A percentile compares a stretch with the other conserved stretches of the same genome.
phyloP scores from a whole-genome alignment of 2,888 invertebrate genomes.

The Galeopsomyia nigrocyanea region DNA sequence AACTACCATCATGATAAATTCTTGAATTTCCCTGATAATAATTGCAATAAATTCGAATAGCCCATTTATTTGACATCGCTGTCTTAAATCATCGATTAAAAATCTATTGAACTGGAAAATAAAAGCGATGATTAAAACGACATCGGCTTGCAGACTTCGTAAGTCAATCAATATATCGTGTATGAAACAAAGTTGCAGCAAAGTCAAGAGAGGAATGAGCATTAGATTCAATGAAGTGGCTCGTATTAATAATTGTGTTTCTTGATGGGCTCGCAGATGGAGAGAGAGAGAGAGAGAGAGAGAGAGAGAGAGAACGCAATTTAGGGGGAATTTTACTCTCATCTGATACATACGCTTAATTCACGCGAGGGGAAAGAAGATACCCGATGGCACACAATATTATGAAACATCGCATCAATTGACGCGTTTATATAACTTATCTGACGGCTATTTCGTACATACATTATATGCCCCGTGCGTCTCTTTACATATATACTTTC shows the following conservation, averaged over 20 bases:
- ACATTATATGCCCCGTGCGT: no score
- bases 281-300: conserved; percentile 7
- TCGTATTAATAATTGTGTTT: conserved; percentile 10
- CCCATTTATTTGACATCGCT: no score
- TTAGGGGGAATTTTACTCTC: conserved; percentile 23
- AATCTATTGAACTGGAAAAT: no score
- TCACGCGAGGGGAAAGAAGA: conserved; percentile 23
- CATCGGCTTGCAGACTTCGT: conserved; percentile 20
- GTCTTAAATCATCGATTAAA: no score
- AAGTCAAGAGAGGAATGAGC: conserved; percentile 11
- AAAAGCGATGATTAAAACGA: neutral
- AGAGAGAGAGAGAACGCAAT: conserved; percentile 14
- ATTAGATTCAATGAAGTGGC: conserved; percentile 20
- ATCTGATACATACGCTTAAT: neutral
- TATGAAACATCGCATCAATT: conserved; percentile 31
- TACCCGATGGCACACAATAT: conserved; percentile 22
- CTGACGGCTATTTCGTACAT: neutral
- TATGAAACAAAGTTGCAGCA: conserved; percentile 22
- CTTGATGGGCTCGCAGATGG: conserved; percentile 4
- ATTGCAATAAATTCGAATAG: no score
- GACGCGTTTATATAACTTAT: conserved; percentile 29
- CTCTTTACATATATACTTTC: neutral
- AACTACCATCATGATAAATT: no score
- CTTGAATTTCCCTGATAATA: no score
- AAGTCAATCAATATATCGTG: conserved; percentile 8